Base-by-base conservation (phyloP, 2,888 invertebrate genomes). In the Dynastes tityus region DNA sequence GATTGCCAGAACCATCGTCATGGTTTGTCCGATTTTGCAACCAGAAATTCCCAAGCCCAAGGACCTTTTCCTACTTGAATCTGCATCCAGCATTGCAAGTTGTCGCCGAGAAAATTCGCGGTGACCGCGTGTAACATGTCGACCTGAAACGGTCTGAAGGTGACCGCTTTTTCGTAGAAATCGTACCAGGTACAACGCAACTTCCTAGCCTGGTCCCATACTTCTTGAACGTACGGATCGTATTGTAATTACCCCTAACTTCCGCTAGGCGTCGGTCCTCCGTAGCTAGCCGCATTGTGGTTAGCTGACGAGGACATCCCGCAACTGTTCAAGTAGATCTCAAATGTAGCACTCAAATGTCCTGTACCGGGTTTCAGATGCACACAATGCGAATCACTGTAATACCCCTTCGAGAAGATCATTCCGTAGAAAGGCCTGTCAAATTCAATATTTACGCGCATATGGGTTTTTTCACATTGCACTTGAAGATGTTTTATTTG, bases 81-180 rank as follows among this genome's bases (percentile, higher is more conserved):
- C 89, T 97, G 97, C 97, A 97, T 97, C 97, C 97, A 97, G 89
- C 97, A 97, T 88, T 97, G 97, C 84, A 97, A 90, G 90, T 97
- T 97, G 89, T 97, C 97, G 40, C 97, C 97, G 84, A 97, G 92
- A 92, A 97, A 97, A 91, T 97, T 97, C 70, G 97, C 97, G 0
- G 97, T 97, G 65, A 97, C 97, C 0, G 97, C 97, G 88, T 97
- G 97, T 84, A 97, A 89, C 96, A 97, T 97, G 88, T 97, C 97
- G 53, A 97, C 97, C 91, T 97, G 96, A 94, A 97, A 97, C 45
- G 97, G 97, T 85, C 97, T 91, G 91, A 97, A 97, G 58, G 97
- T 97, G 78, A 97, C 97, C 1, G 97, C 96, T 89, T 97, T 97
- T 88, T 97, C 97, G 88, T 97, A 97, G 89, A 96, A 97, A 87